Evolutionary conservation across 2,888 invertebrate species (phyloP).

Genomic region (Artemia sinica): DNA sequence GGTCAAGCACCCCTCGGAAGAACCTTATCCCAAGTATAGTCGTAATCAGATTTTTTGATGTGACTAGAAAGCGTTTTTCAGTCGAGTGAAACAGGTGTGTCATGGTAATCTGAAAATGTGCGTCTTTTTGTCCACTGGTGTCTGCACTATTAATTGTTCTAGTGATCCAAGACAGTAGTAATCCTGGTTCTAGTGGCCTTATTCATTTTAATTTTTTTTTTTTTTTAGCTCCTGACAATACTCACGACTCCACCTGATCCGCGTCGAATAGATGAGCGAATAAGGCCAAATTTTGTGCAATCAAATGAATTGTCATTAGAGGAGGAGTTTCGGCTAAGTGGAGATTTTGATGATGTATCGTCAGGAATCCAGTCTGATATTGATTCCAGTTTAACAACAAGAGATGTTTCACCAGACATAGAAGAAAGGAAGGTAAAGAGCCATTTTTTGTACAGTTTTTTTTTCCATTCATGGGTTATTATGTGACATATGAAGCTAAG

Average conservation of each 20-base stretch:
- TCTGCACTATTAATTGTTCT: too few species aligned
- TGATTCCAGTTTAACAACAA: not conserved
- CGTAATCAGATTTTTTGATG: too few species aligned
- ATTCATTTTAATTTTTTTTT: not conserved
- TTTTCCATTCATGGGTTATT: too few species aligned
- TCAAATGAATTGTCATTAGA: not conserved
- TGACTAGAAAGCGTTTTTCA: too few species aligned
- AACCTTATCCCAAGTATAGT: too few species aligned
- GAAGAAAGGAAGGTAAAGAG: constrained; percentile 1
- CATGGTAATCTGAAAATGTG: too few species aligned
- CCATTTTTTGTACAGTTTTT: not conserved
- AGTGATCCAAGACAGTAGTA: too few species aligned
- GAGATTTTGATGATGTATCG: constrained; percentile 7
- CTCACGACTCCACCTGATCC: constrained; percentile 4
- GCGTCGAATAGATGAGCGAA: not conserved
- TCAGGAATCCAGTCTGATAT: constrained; percentile 6
- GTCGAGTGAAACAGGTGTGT: too few species aligned
- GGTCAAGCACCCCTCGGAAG: too few species aligned
- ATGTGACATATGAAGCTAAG: too few species aligned
- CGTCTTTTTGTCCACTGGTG: too few species aligned
- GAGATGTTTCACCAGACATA: not conserved
- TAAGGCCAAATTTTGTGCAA: not conserved
- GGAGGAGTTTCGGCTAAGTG: constrained; percentile 4
- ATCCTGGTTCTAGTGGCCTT: too few species aligned
- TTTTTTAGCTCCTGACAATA: not conserved